Evolutionary conservation across 2,888 invertebrate species (phyloP).

Genomic region (Macrosiphum euphorbiae): DNA sequence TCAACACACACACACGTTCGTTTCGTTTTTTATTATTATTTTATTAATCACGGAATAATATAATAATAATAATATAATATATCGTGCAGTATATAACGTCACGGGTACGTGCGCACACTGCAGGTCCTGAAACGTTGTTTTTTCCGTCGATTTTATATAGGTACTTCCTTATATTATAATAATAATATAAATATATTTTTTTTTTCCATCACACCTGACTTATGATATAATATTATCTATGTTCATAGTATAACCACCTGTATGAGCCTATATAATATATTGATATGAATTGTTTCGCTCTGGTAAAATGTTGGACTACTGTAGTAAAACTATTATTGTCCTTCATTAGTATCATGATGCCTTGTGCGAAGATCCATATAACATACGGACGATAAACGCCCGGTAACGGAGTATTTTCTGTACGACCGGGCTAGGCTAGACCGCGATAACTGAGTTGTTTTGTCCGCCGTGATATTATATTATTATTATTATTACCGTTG

Average conservation of each 20-base stretch:
- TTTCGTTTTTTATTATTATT: slow-evolving; percentile 1
- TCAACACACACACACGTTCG: not conserved
- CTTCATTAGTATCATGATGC: no score
- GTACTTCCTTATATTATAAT: not conserved
- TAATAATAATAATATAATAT: not conserved
- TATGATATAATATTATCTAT: not conserved
- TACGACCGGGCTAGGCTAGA: not conserved
- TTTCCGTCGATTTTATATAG: not conserved
- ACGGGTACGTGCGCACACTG: not conserved
- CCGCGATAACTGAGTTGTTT: not conserved
- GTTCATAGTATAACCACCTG: not conserved
- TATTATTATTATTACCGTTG: not conserved
- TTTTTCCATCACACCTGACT: not conserved
- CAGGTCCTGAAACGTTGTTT: not conserved
- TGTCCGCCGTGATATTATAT: not conserved
- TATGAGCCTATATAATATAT: not conserved
- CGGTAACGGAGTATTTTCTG: not conserved
- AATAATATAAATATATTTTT: not conserved
- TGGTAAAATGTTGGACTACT: not conserved
- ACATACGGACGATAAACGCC: not conserved
- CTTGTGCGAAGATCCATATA: not conserved
- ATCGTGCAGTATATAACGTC: not conserved
- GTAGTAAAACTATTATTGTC: no score
- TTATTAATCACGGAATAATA: not conserved
- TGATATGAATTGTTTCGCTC: not conserved